Percentiles rank a stretch among this genome's conserved stretches.
phyloP scores from a whole-genome alignment of 2,888 invertebrate genomes.

The Noctua fimbriata region DNA sequence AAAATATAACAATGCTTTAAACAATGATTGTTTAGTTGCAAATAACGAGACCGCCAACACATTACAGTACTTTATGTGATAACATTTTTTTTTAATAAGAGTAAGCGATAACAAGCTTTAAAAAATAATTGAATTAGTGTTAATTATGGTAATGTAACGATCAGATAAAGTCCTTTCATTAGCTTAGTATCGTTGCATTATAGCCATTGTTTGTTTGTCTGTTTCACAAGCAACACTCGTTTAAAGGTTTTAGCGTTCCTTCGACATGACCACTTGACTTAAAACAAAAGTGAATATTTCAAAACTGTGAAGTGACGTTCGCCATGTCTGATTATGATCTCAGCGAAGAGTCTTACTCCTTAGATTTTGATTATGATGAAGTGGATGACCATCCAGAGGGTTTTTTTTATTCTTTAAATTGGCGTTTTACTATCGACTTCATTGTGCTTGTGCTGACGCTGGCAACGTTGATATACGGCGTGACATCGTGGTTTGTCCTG shows the following conservation, averaged over 20 bases:
- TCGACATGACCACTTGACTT: background rate
- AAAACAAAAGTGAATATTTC: background rate
- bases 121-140: background rate
- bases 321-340: background rate
- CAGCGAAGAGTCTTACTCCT: background rate
- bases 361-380: no score
- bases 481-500: background rate
- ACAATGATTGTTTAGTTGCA: background rate
- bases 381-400: no score
- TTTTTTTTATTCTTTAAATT: no score
- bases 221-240: background rate
- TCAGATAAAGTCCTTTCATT: background rate
- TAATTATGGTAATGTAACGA: background rate
- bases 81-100: background rate
- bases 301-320: background rate
- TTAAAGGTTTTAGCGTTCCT: background rate
- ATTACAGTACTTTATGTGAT: background rate
- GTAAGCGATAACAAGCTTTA: background rate
- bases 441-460: background rate
- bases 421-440: no score
- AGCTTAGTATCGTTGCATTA: background rate
- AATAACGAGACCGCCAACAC: background rate
- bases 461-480: background rate
- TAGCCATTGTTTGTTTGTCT: background rate
- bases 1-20: background rate